Conservation (phyloP, 2,113 vertebrate species). For the Poeciliopsis turrubarensis region DNA sequence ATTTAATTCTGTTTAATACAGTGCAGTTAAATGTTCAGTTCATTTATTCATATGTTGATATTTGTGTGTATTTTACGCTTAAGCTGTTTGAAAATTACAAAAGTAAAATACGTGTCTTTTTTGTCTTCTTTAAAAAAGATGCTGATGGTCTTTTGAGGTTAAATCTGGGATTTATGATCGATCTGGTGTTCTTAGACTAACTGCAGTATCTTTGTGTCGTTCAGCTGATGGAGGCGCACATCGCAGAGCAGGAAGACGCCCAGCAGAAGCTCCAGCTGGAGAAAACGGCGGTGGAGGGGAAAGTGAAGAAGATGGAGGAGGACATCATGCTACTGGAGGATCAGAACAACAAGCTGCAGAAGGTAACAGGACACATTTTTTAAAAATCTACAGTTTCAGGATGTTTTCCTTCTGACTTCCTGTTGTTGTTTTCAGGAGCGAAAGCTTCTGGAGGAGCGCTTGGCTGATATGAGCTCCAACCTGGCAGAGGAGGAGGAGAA, state of each 20-base stretch:
- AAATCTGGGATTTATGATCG: too few relatives aligned
- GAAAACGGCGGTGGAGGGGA: slow-evolving; percentile 88
- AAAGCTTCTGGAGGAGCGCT: slow-evolving; percentile 90
- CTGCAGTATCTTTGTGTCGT: fast-evolving
- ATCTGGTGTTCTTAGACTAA: too few relatives aligned
- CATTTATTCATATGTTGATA: too few relatives aligned
- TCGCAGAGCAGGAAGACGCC: slow-evolving; percentile 87
- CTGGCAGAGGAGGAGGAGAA: slow-evolving; percentile 96
- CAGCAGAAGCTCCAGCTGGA: slow-evolving; percentile 92
- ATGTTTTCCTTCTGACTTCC: fast-evolving
- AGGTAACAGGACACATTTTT: slow-evolving; percentile 71
- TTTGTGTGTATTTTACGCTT: too few relatives aligned
- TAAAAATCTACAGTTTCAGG: background rate
- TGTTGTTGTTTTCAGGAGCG: slow-evolving; percentile 80
- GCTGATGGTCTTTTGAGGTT: too few relatives aligned
- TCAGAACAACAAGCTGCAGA: slow-evolving; percentile 91
- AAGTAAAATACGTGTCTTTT: too few relatives aligned
- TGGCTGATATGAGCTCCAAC: slow-evolving; percentile 90
- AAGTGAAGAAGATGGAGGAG: slow-evolving; percentile 94
- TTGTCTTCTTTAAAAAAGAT: too few relatives aligned
- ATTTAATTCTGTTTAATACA: too few relatives aligned
- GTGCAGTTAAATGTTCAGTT: too few relatives aligned
- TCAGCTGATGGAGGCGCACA: slow-evolving; percentile 89
- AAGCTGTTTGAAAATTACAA: too few relatives aligned
- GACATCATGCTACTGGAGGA: slow-evolving; percentile 91